Base-by-base conservation (phyloP, 1,140 invertebrate genomes). In the Drosophila jambulina region DNA sequence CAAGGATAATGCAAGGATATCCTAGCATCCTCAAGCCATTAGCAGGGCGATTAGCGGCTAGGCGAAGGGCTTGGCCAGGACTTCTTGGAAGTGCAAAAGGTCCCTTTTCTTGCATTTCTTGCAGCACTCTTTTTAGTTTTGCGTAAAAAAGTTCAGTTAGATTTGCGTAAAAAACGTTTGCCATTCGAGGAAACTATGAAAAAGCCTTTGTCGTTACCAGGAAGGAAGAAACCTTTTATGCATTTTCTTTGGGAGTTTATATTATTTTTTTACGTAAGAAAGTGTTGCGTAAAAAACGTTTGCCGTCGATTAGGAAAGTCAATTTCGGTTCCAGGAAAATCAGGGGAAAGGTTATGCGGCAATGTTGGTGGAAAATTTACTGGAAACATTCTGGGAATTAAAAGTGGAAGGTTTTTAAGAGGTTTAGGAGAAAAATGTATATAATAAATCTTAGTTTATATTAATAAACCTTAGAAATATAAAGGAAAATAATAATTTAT, bases 31-130 rank as follows among this genome's bases (percentile, higher is more conserved):
- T 63, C 46, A 40, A 58, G 75, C 83, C 80, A 87, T 87, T 87
- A 87, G 84, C 84, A 78, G 36, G 69, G 27, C 84, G 72, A 88
- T 87, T 87, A 87, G 77, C 74, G 84, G 80, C 65, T 74, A 45
- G 29, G 19, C 21, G 46, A 75, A 79, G 83, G 79, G 75, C 63
- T 86, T 68, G 61, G 48, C 8, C 10, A n/a, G 10, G 4, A 32
- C 23, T 86, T 86, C 82, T 23, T 12, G 48, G 83, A 82, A 85
- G 17, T 25, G 2, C 4, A 5, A 21, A 10, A 13, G 23, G 23
- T 10, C 25, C 27, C 3, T 23, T 32, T 34, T 27, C 21, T 13
- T 19, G 10, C 17, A 8, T 32, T 49, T 68, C 23, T 46, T 13
- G 25, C 8, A 13, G 25, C n/a, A 29, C 4, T 68, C 51, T 59